These are phyloP conservation scores for Copidosoma floridanum DNA, from an alignment of 1,140 invertebrate genomes.

Conservation along the genomic window DNA sequence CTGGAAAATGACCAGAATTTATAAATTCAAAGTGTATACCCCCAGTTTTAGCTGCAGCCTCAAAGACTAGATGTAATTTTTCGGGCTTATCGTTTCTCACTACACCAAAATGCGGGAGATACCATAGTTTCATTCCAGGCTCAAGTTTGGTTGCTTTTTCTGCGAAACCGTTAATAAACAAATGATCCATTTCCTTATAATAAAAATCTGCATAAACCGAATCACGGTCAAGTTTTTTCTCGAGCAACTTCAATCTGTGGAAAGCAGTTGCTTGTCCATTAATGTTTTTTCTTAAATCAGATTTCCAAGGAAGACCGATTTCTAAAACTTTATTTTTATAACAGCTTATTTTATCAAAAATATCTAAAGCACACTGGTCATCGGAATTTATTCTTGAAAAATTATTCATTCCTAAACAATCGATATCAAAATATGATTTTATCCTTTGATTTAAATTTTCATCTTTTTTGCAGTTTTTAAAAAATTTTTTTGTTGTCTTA, in stretches of 20 bases:
- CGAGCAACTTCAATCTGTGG: constrained; percentile 8
- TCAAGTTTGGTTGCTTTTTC: not conserved
- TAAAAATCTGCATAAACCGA: constrained; percentile 1
- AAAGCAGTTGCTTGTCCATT: not conserved
- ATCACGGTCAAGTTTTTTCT: constrained; percentile 6
- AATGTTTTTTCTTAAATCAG: not conserved
- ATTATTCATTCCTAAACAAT: not conserved
- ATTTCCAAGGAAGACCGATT: constrained; percentile 21
- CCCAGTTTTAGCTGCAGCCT: not conserved
- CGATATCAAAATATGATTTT: not conserved
- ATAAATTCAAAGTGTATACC: not conserved
- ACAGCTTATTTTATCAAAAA: not conserved
- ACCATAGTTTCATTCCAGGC: not conserved
- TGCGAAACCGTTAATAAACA: not conserved
- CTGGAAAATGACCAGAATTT: too few species aligned
- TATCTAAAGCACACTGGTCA: not conserved
- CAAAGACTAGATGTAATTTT: not conserved
- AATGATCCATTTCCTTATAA: constrained; percentile 2
- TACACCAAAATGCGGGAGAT: not conserved
- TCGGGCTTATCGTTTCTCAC: not conserved
- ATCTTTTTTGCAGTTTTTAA: not conserved
- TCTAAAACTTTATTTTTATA: constrained; percentile 1
- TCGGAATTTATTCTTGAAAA: not conserved
- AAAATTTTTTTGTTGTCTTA: not conserved
- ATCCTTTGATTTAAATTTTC: not conserved